These are phyloP conservation scores for Chrysolophus pictus DNA, from an alignment of 2,797 vertebrate species.

Conservation along the genomic window DNA sequence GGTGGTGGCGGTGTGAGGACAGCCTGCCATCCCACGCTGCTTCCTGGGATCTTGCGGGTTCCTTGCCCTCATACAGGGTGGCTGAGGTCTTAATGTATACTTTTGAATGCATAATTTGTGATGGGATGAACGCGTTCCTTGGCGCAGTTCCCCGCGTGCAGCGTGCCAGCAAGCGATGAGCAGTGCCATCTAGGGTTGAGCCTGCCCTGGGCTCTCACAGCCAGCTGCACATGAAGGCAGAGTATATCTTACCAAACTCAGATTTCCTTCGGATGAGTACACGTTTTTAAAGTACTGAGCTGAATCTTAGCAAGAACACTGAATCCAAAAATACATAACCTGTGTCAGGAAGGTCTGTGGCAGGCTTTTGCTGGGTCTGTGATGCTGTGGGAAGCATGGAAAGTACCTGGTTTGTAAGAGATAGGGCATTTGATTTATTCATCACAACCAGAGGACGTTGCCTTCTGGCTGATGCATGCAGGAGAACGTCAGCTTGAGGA, in stretches of 20 bases:
- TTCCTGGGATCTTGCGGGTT: background rate
- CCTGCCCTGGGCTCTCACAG: background rate
- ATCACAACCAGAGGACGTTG: background rate
- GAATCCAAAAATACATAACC: background rate
- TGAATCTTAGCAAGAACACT: background rate
- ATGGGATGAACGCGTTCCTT: fast-evolving
- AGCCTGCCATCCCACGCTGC: background rate
- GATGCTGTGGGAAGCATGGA: fast-evolving
- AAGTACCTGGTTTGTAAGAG: background rate
- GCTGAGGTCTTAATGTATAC: background rate
- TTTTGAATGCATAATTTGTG: fast-evolving
- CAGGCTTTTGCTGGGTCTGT: background rate
- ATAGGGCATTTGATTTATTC: background rate
- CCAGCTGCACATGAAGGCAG: background rate
- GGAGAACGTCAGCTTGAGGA: background rate
- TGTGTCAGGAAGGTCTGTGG: background rate
- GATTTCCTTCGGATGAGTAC: background rate
- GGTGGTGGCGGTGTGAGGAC: background rate
- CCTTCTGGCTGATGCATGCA: background rate
- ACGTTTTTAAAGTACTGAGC: background rate
- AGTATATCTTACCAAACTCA: background rate
- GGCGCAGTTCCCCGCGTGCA: background rate
- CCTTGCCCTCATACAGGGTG: fast-evolving
- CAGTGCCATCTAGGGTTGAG: conserved; percentile 73
- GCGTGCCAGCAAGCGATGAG: background rate